phyloP scores from a whole-genome alignment of 30 jellyfish, hydroid and myxozoan genomes.

The Nemopilema nomurai region DNA sequence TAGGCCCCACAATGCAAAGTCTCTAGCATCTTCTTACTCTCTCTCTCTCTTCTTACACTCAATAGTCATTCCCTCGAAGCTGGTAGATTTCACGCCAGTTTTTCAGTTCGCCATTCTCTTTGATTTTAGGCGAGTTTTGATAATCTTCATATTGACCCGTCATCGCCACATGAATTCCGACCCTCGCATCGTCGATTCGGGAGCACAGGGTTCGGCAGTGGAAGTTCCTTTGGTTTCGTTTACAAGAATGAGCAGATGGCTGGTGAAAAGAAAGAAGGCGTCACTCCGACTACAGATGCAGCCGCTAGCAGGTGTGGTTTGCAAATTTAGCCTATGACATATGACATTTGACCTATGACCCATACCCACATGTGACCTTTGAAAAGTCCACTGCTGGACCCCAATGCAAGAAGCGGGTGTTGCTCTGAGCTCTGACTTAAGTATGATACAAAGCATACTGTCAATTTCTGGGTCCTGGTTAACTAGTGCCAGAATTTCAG shows the following conservation, averaged over 20 bases:
- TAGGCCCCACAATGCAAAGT: too few relatives aligned
- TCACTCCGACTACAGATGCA: constrained; percentile 87
- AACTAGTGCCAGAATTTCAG: too few relatives aligned
- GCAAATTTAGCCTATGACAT: background rate
- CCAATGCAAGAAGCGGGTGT: too few relatives aligned
- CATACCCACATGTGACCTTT: too few relatives aligned
- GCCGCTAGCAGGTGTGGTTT: constrained; percentile 89
- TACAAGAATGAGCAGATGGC: constrained; percentile 76
- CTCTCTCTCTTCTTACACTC: too few relatives aligned
- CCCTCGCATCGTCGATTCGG: constrained; percentile 80
- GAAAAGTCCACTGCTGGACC: too few relatives aligned
- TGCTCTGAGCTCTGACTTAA: too few relatives aligned
- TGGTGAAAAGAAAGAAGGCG: constrained; percentile 77
- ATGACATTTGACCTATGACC: background rate
- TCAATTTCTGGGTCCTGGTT: too few relatives aligned
- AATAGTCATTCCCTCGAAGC: too few relatives aligned
- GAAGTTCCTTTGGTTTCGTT: constrained; percentile 61
- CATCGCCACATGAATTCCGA: constrained; percentile 82
- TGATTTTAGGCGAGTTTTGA: constrained; percentile 86
- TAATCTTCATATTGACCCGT: constrained; percentile 63
- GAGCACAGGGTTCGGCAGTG: constrained; percentile 81
- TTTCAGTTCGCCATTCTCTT: background rate
- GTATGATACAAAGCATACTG: too few relatives aligned
- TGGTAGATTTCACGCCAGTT: background rate
- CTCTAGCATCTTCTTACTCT: too few relatives aligned